phyloP scores from a whole-genome alignment of 2,797 vertebrate genomes.

The Sternotherus odoratus region DNA sequence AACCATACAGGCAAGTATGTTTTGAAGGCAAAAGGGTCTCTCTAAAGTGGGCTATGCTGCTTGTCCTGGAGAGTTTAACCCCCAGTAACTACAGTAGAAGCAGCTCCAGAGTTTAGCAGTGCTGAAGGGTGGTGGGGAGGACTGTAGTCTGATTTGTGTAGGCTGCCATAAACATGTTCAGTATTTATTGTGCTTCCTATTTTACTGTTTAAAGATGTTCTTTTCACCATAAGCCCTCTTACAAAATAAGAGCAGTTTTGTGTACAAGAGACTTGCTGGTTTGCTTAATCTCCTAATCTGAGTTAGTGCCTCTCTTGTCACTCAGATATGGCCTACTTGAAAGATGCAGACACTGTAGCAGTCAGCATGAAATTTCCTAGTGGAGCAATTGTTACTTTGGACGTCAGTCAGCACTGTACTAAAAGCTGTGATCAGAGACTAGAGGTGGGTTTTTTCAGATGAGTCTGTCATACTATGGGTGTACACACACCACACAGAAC shows the following conservation, averaged over 20 bases:
- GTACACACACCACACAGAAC: fast-evolving
- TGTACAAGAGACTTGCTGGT: background rate
- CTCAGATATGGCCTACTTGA: conserved; percentile 59
- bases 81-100: background rate
- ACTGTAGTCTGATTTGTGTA: fast-evolving
- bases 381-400: conserved; percentile 65
- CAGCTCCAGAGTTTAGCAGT: background rate
- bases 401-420: conserved; percentile 75
- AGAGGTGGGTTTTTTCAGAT: conserved; percentile 24
- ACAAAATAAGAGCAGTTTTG: fast-evolving
- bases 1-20: background rate
- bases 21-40: background rate
- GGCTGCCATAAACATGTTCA: fast-evolving
- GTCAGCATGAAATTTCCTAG: conserved; percentile 72
- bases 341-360: conserved; percentile 46
- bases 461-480: fast-evolving
- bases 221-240: fast-evolving
- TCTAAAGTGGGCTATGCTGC: background rate
- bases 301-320: background rate
- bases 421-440: conserved; percentile 69
- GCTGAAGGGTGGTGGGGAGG: fast-evolving
- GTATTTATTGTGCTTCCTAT: fast-evolving
- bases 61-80: background rate
- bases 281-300: background rate
- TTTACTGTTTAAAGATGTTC: background rate